phyloP scores from a whole-genome alignment of 2,113 vertebrate genomes.

The Verasper variegatus region DNA sequence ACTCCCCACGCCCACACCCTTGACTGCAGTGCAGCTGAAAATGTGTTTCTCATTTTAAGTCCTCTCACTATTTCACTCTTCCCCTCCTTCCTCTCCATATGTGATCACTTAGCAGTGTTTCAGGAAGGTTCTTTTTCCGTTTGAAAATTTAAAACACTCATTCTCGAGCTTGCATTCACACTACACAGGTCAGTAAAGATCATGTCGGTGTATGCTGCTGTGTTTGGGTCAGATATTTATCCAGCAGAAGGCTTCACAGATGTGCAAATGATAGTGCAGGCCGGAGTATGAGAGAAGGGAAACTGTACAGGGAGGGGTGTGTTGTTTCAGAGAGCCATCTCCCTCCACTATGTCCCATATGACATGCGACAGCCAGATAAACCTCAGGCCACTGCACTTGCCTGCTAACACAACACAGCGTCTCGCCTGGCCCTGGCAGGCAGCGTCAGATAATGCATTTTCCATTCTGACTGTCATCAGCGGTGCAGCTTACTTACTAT shows the following conservation, averaged over 20 bases:
- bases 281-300: constrained; percentile 3
- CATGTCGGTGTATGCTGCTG: not conserved
- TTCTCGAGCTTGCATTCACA: constrained; percentile 28
- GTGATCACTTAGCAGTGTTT: constrained; percentile 30
- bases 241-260: not conserved
- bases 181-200: constrained; percentile 19
- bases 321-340: constrained; percentile 46
- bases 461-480: not conserved
- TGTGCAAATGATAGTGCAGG: not conserved
- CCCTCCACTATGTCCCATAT: constrained; percentile 32
- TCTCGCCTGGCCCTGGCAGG: not conserved
- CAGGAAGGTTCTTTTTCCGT: not conserved
- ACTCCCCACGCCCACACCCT: constrained; percentile 67
- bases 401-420: constrained; percentile 16
- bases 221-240: constrained; percentile 12
- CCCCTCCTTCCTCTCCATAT: constrained; percentile 47
- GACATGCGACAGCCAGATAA: constrained; percentile 49
- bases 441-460: constrained; percentile 18
- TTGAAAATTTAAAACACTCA: not conserved
- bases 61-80: constrained; percentile 40
- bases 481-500: too few relatives aligned
- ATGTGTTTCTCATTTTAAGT: constrained; percentile 75
- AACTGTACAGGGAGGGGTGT: constrained; percentile 29
- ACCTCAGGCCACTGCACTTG: constrained; percentile 8
- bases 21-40: constrained; percentile 75